These are phyloP conservation scores for Anser brachyrhynchus DNA, from an alignment of 2,113 vertebrate species.

Conservation along the genomic window DNA sequence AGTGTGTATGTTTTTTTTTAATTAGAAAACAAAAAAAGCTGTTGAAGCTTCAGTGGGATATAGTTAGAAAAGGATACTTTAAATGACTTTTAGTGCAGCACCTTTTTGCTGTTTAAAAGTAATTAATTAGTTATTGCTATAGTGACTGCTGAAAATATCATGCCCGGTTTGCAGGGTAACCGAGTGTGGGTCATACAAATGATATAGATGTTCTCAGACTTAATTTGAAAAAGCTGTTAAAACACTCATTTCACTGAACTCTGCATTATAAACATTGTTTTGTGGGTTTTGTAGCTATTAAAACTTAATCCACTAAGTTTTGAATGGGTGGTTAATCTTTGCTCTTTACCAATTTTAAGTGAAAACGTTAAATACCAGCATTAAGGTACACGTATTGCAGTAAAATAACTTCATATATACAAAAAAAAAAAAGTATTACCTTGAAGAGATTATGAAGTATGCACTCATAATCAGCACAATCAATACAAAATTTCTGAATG, in stretches of 20 bases:
- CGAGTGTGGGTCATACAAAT: constrained; percentile 35
- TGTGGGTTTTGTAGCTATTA: not conserved
- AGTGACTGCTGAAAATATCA: constrained; percentile 39
- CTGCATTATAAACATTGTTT: not conserved
- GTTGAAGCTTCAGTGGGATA: not conserved
- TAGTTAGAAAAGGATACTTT: constrained; percentile 23
- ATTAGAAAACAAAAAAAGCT: not conserved
- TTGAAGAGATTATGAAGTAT: not conserved
- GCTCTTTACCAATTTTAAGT: not conserved
- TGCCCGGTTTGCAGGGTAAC: constrained; percentile 30
- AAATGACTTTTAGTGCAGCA: constrained; percentile 23
- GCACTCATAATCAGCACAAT: not conserved
- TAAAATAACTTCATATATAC: not conserved
- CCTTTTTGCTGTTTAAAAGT: constrained; percentile 46
- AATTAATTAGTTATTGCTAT: constrained; percentile 48
- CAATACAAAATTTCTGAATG: not conserved
- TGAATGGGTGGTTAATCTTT: constrained; percentile 12
- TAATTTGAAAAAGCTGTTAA: constrained; percentile 59
- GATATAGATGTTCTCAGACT: constrained; percentile 19
- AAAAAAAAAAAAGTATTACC: not conserved
- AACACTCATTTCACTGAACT: constrained; percentile 42
- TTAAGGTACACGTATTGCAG: not conserved
- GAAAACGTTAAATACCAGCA: not conserved
- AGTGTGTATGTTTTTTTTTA: not conserved
- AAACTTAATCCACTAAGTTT: not conserved